phyloP scores from a whole-genome alignment of 1,140 invertebrate species.

The Atopsyche davidsoni region DNA sequence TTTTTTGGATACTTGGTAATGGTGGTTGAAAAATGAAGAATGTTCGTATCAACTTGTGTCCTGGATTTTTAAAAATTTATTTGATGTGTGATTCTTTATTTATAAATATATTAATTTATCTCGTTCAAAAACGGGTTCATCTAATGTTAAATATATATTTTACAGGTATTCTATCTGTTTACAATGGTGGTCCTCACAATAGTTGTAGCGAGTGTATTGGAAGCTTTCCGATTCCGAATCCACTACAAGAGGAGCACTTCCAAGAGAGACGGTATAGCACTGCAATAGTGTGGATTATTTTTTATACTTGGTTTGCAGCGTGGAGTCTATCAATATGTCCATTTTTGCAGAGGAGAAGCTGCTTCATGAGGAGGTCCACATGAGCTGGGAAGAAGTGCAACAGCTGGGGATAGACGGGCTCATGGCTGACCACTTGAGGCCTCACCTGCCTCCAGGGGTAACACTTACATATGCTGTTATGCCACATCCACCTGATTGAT shows the following conservation, averaged over 20 bases:
- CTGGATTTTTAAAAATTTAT: too few species aligned
- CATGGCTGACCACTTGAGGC: slow-evolving; percentile 55
- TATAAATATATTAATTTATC: background rate
- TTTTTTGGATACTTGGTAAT: too few species aligned
- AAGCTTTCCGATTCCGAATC: slow-evolving; percentile 85
- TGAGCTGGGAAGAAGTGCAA: slow-evolving; percentile 63
- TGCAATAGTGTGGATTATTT: slow-evolving; percentile 7
- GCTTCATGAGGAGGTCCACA: slow-evolving; percentile 65
- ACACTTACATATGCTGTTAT: too few species aligned
- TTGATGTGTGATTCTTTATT: background rate
- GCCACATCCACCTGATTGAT: too few species aligned
- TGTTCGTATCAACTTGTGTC: too few species aligned
- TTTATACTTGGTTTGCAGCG: background rate
- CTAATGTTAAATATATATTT: slow-evolving; percentile 5
- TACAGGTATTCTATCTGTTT: slow-evolving; percentile 71
- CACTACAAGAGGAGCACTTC: slow-evolving; percentile 77
- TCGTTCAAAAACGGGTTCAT: background rate
- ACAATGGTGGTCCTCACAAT: slow-evolving; percentile 91
- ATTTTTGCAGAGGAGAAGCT: slow-evolving; percentile 62
- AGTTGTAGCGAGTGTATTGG: slow-evolving; percentile 83
- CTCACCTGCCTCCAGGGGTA: slow-evolving; percentile 55
- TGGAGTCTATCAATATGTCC: slow-evolving; percentile 1
- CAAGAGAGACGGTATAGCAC: slow-evolving; percentile 65
- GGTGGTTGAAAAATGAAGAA: too few species aligned
- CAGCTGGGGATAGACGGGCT: slow-evolving; percentile 56